A percentile compares a stretch with the other conserved stretches of the same genome.
phyloP scores from a whole-genome alignment of 2,888 invertebrate genomes.

The Microplitis manilae region DNA sequence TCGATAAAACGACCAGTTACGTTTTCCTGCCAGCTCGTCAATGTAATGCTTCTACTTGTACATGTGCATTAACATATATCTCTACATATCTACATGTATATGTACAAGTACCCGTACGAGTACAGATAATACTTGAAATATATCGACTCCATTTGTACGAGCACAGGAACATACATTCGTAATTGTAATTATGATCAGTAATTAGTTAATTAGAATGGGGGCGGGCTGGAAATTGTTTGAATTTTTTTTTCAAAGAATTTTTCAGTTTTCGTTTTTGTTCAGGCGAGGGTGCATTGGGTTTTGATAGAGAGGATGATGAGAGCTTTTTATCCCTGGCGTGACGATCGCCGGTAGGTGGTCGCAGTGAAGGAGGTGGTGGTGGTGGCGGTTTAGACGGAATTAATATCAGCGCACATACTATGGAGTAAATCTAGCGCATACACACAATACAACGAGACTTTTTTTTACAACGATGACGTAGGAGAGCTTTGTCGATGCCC shows the following conservation, averaged over 20 bases:
- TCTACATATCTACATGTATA: neutral
- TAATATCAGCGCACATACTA: slow-evolving; percentile 1
- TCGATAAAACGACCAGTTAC: slow-evolving; percentile 67
- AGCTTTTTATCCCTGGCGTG: neutral
- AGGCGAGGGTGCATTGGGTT: neutral
- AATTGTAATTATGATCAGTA: too few species aligned
- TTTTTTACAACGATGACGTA: slow-evolving; percentile 14
- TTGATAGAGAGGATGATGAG: neutral
- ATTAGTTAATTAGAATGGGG: too few species aligned
- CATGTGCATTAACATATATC: slow-evolving; percentile 7
- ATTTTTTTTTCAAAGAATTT: neutral
- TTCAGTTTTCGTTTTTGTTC: neutral
- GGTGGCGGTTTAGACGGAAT: neutral
- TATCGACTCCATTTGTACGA: too few species aligned
- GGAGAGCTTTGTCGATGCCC: slow-evolving; percentile 18
- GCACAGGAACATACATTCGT: too few species aligned
- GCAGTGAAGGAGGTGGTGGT: neutral
- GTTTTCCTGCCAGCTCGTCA: slow-evolving; percentile 54
- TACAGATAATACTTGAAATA: neutral
- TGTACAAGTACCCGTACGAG: neutral
- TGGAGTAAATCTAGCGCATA: neutral
- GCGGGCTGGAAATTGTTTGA: neutral
- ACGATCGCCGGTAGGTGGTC: neutral
- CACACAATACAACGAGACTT: neutral
- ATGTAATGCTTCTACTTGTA: slow-evolving; percentile 12